Conservation (phyloP, 2,113 vertebrate genomes). For the Chaenogobius annularis region DNA sequence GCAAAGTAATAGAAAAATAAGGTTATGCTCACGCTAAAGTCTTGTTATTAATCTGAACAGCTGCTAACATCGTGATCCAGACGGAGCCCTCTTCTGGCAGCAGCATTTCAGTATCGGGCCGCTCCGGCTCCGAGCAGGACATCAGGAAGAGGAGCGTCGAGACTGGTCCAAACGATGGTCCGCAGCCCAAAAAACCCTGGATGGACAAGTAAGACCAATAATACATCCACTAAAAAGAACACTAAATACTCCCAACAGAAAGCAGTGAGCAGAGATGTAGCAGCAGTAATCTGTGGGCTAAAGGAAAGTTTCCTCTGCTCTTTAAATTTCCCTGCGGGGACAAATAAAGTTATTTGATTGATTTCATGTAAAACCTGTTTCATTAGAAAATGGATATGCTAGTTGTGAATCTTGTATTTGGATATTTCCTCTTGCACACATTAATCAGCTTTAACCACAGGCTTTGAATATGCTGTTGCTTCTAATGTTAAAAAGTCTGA, state of each 20-base stretch:
- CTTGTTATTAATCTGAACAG: slow-evolving; percentile 54
- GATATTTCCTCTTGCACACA: background rate
- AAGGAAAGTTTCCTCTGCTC: no score
- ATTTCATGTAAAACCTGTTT: background rate
- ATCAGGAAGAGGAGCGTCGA: slow-evolving; percentile 85
- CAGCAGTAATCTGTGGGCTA: no score
- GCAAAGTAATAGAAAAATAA: background rate
- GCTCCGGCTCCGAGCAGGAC: slow-evolving; percentile 88
- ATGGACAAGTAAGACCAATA: slow-evolving; percentile 87
- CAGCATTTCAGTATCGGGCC: slow-evolving; percentile 77
- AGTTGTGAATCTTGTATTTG: no score
- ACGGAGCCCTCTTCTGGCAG: slow-evolving; percentile 84
- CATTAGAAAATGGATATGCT: background rate
- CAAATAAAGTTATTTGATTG: no score
- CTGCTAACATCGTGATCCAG: slow-evolving; percentile 94
- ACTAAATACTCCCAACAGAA: background rate
- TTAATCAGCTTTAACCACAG: no score
- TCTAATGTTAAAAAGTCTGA: no score
- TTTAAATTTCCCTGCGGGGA: no score
- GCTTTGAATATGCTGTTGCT: no score
- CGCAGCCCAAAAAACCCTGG: slow-evolving; percentile 89
- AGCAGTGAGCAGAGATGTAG: background rate
- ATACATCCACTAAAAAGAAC: background rate
- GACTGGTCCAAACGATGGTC: slow-evolving; percentile 75
- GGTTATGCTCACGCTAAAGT: background rate